phyloP scores from a whole-genome alignment of 2,113 vertebrate species.

The Stomatorhinus ivindoensis region DNA sequence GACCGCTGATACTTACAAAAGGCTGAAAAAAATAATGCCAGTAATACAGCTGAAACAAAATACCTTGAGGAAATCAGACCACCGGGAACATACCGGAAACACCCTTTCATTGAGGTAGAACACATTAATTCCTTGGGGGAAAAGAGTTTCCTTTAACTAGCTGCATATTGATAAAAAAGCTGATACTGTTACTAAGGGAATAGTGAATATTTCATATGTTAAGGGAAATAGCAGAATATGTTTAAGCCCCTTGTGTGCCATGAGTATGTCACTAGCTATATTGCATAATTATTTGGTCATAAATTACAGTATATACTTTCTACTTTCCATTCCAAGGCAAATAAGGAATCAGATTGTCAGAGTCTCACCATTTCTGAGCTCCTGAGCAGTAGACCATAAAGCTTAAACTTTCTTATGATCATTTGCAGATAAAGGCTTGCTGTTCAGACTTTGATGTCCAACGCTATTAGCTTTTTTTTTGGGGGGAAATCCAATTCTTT shows the following conservation, averaged over 20 bases:
- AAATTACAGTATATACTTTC: background rate
- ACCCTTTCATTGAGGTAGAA: background rate
- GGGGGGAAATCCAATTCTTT: conserved; percentile 45
- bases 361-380: conserved; percentile 16
- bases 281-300: conserved; percentile 14
- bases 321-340: background rate
- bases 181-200: background rate
- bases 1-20: background rate
- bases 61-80: background rate
- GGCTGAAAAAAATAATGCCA: background rate
- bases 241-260: background rate
- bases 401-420: conserved; percentile 30
- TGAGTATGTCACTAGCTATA: background rate
- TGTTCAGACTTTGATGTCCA: conserved; percentile 48
- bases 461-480: conserved; percentile 51
- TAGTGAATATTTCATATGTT: background rate
- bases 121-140: background rate
- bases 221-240: background rate
- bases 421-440: conserved; percentile 41
- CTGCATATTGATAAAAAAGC: background rate
- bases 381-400: conserved; percentile 20
- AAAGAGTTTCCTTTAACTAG: background rate
- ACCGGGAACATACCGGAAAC: background rate
- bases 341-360: conserved; percentile 30
- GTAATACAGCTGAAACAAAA: background rate